Conservation (phyloP, 2,113 vertebrate species). For the Stomatorhinus ivindoensis region DNA sequence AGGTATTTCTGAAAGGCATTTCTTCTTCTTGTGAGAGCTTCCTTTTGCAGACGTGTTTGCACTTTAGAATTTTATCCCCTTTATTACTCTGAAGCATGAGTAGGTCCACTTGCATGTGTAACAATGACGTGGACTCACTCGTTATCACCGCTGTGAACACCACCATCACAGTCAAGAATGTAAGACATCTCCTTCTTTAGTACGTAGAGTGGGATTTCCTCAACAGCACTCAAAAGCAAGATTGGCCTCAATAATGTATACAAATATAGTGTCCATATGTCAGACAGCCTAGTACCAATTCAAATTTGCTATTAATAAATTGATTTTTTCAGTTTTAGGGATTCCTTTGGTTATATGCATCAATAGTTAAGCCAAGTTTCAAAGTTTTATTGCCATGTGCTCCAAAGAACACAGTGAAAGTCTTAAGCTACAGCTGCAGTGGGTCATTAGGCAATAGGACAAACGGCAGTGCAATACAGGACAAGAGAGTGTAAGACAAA, state of each 20-base stretch:
- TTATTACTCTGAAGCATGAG: background rate
- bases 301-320: background rate
- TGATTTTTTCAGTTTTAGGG: background rate
- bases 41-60: background rate
- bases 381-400: background rate
- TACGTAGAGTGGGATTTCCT: background rate
- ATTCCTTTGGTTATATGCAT: background rate
- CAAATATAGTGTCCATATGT: background rate
- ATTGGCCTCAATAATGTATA: background rate
- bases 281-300: background rate
- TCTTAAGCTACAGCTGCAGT: background rate
- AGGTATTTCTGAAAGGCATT: background rate
- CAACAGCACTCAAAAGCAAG: background rate
- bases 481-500: background rate
- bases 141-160: background rate
- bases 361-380: background rate
- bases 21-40: background rate
- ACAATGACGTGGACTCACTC: background rate
- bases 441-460: background rate
- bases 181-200: background rate
- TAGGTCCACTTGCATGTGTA: background rate
- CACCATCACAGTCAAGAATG: background rate
- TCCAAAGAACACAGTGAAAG: background rate
- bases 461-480: background rate
- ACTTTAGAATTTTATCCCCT: background rate